These are phyloP conservation scores for Shargacucullia verbasci DNA, from an alignment of 2,888 invertebrate genomes.

Conservation along the genomic window DNA sequence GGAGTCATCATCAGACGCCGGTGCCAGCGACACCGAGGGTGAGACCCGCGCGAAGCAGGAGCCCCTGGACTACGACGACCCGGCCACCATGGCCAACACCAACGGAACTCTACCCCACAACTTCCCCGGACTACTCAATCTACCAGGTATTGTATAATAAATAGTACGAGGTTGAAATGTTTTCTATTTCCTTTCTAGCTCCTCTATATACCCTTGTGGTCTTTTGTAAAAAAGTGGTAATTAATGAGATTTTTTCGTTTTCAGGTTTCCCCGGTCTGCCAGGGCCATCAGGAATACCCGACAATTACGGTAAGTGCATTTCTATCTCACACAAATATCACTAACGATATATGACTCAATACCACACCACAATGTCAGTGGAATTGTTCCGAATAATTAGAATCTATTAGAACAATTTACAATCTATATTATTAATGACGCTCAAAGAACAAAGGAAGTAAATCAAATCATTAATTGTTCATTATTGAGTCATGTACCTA, in stretches of 20 bases:
- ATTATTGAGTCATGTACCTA: slow-evolving; percentile 80
- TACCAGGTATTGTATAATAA: slow-evolving; percentile 90
- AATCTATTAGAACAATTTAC: slow-evolving; percentile 65
- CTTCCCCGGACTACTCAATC: slow-evolving; percentile 94
- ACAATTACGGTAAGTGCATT: slow-evolving; percentile 93
- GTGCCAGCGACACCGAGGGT: slow-evolving; percentile 92
- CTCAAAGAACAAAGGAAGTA: slow-evolving; percentile 63
- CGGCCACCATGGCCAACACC: slow-evolving; percentile 90
- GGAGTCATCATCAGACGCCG: slow-evolving; percentile 95
- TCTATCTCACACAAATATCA: slow-evolving; percentile 60
- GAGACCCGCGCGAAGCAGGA: slow-evolving; percentile 92
- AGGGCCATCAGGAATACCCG: slow-evolving; percentile 96
- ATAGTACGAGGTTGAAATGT: slow-evolving; percentile 10
- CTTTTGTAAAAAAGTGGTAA: not conserved
- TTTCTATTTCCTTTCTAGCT: no score
- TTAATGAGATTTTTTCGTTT: slow-evolving; percentile 61
- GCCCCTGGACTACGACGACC: slow-evolving; percentile 92
- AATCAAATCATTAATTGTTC: slow-evolving; percentile 76
- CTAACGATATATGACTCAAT: slow-evolving; percentile 72
- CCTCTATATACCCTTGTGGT: no score
- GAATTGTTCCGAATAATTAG: slow-evolving; percentile 64
- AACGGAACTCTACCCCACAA: slow-evolving; percentile 91
- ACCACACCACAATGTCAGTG: slow-evolving; percentile 49
- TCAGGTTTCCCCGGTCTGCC: slow-evolving; percentile 93
- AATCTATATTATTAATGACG: slow-evolving; percentile 68